Percentiles rank a stretch among this genome's conserved stretches.
Evolutionary conservation across 2,888 invertebrate genomes (phyloP).

Genomic region (Stenoptilia bipunctidactyla): DNA sequence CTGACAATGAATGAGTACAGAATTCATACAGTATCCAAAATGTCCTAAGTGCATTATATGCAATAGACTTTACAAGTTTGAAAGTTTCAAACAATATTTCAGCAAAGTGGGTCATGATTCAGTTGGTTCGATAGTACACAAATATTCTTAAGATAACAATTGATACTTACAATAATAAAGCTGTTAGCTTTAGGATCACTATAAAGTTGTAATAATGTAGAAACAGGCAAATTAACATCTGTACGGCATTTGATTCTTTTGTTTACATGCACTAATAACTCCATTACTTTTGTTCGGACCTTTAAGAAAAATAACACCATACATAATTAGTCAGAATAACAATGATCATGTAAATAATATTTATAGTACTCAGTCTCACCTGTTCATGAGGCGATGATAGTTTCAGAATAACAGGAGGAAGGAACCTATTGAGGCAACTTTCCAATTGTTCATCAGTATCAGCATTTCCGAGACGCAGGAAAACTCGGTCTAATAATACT

Average conservation of each 20-base stretch:
- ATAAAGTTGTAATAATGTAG: constrained; percentile 85
- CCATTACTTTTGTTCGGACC: constrained; percentile 86
- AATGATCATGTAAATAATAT: too few species aligned
- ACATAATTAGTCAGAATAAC: neutral
- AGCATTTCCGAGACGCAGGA: constrained; percentile 88
- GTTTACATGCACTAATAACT: constrained; percentile 91
- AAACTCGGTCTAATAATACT: constrained; percentile 91
- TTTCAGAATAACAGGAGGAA: constrained; percentile 91
- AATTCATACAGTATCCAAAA: too few species aligned
- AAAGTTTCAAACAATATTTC: too few species aligned
- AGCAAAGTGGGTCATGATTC: too few species aligned
- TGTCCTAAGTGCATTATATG: too few species aligned
- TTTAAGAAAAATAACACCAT: constrained; percentile 21
- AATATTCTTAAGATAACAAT: too few species aligned
- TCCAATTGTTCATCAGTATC: constrained; percentile 92
- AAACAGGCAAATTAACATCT: constrained; percentile 87
- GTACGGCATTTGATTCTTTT: constrained; percentile 88
- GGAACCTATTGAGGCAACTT: constrained; percentile 81
- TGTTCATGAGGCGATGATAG: constrained; percentile 88
- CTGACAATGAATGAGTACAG: too few species aligned
- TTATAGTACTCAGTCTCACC: constrained; percentile 52
- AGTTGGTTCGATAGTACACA: too few species aligned
- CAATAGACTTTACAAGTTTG: too few species aligned
- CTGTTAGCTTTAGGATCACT: constrained; percentile 81
- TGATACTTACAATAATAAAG: constrained; percentile 79